Conservation (phyloP, 37 sponge, comb jelly and placozoan genomes). For the Ianthella basta region DNA sequence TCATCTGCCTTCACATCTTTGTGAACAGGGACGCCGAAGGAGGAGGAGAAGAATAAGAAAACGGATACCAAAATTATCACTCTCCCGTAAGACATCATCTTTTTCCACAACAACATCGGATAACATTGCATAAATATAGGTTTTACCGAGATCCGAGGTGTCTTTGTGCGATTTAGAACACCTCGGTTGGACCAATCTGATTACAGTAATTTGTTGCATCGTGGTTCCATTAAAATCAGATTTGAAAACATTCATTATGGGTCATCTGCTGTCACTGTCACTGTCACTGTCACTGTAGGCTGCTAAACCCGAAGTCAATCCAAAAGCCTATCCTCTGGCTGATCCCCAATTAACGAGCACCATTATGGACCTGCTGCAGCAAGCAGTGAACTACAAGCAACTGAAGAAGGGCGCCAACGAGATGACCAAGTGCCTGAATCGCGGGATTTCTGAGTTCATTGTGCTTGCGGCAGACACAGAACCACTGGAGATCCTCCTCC, state of each 20-base stretch:
- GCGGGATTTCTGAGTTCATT: conserved; percentile 97
- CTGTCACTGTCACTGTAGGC: conserved; percentile 14
- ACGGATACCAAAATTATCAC: background rate
- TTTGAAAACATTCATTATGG: too few relatives aligned
- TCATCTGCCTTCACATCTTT: background rate
- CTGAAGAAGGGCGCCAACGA: conserved; percentile 99
- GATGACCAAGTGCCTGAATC: conserved; percentile 93
- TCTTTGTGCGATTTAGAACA: too few relatives aligned
- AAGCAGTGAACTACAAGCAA: conserved; percentile 97
- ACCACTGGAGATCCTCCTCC: conserved; percentile 98
- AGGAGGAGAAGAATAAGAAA: background rate
- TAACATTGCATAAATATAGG: too few relatives aligned
- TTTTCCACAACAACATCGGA: background rate
- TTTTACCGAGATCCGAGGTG: too few relatives aligned
- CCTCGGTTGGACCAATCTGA: too few relatives aligned
- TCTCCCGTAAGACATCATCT: background rate
- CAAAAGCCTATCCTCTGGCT: conserved; percentile 98
- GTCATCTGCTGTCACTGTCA: too few relatives aligned
- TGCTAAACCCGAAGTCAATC: conserved; percentile 59
- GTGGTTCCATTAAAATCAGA: too few relatives aligned
- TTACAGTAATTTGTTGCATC: too few relatives aligned
- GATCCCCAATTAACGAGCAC: conserved; percentile 81
- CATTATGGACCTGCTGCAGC: conserved; percentile 90
- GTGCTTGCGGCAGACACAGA: conserved; percentile 98
- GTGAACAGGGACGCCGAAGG: background rate